These are phyloP conservation scores for Megaceryle alcyon DNA, from an alignment of 2,797 vertebrate genomes.

Conservation along the genomic window DNA sequence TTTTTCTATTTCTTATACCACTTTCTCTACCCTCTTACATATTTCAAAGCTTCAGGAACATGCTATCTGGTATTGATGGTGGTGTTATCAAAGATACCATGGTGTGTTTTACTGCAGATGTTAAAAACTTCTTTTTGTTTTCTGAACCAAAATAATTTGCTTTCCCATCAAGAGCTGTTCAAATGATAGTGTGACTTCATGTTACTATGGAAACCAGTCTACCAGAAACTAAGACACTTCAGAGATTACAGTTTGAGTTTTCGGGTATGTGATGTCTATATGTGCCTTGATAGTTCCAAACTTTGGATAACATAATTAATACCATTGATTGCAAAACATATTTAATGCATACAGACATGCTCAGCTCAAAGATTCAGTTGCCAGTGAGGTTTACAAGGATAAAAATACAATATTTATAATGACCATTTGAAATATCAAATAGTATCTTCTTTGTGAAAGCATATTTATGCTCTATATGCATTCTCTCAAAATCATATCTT, in stretches of 20 bases:
- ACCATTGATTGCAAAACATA: neutral
- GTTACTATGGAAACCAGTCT: slow-evolving; percentile 28
- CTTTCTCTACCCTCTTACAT: neutral
- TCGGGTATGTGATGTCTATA: neutral
- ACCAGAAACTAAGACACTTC: neutral
- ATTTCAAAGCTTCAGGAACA: neutral
- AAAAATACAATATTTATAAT: neutral
- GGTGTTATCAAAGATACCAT: neutral
- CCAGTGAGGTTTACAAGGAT: neutral
- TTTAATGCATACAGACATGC: neutral
- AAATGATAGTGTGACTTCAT: neutral
- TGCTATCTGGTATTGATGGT: neutral
- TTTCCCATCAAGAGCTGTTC: slow-evolving; percentile 5
- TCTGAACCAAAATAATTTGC: neutral
- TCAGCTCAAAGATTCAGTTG: neutral
- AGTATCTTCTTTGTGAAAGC: neutral
- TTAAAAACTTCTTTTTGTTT: neutral
- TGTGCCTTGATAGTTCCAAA: neutral
- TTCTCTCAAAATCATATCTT: neutral
- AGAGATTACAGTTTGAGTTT: neutral
- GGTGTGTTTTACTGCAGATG: neutral
- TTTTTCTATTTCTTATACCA: neutral
- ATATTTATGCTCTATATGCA: neutral
- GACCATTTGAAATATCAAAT: neutral
- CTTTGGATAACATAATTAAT: neutral